Percentiles rank a stretch among this genome's conserved stretches.
Conservation (phyloP, 2,113 vertebrate species). For the human region GRCh38 chr5:1230501-1231000, state of each 20-base stretch:
- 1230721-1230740: accelerated
- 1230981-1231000: not conserved
- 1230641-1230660: not conserved
- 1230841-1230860: not conserved
- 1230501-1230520: accelerated
- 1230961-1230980: accelerated
- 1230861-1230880: too few relatives aligned
- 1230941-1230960: not conserved
- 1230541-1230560: not conserved
- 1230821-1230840: accelerated
- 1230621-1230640: not conserved
- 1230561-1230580: accelerated
- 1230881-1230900: accelerated
- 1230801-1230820: not conserved
- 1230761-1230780: accelerated
- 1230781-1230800: not conserved
- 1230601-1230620: not conserved
- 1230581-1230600: not conserved
- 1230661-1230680: accelerated
- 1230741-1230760: not conserved
- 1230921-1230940: not conserved
- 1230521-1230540: not conserved
- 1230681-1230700: not conserved
- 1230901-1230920: accelerated
- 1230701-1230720: not conserved